Evolutionary conservation across 1,140 invertebrate genomes (phyloP).

Genomic region (Papilio helenus): DNA sequence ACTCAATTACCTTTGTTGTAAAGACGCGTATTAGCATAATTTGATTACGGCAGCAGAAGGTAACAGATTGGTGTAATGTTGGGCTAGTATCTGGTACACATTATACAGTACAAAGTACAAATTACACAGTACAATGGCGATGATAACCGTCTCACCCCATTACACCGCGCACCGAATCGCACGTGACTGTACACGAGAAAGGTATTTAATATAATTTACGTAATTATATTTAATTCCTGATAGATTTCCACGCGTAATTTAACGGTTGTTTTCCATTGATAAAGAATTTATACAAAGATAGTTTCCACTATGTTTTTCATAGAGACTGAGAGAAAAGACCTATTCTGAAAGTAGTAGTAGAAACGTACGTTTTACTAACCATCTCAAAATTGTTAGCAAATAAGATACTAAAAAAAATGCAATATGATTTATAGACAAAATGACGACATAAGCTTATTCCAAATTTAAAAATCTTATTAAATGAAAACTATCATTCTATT

Average conservation of each 20-base stretch:
- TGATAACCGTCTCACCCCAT: conserved; percentile 67
- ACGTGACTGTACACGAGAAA: conserved; percentile 13
- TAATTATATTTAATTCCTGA: not conserved
- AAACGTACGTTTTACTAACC: not conserved
- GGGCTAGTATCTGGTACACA: conserved; percentile 20
- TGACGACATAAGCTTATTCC: too few species aligned
- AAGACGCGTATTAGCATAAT: not conserved
- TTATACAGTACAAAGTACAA: conserved; percentile 16
- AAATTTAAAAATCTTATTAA: too few species aligned
- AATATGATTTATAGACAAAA: not conserved
- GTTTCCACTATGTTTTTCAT: too few species aligned
- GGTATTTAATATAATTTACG: conserved; percentile 5
- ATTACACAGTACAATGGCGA: conserved; percentile 55
- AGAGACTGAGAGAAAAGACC: too few species aligned
- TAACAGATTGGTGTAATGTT: not conserved
- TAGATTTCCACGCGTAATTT: not conserved
- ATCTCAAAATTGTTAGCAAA: not conserved
- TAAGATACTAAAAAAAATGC: not conserved
- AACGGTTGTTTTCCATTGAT: too few species aligned
- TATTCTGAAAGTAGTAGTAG: too few species aligned
- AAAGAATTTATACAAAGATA: too few species aligned
- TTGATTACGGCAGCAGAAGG: not conserved
- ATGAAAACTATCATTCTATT: too few species aligned
- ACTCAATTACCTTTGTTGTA: not conserved
- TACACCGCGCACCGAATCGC: conserved; percentile 47